Percentiles rank a stretch among this genome's conserved stretches.
These are phyloP conservation scores for Kryptopterus vitreolus DNA, from an alignment of 2,797 vertebrate genomes.

Conservation along the genomic window DNA sequence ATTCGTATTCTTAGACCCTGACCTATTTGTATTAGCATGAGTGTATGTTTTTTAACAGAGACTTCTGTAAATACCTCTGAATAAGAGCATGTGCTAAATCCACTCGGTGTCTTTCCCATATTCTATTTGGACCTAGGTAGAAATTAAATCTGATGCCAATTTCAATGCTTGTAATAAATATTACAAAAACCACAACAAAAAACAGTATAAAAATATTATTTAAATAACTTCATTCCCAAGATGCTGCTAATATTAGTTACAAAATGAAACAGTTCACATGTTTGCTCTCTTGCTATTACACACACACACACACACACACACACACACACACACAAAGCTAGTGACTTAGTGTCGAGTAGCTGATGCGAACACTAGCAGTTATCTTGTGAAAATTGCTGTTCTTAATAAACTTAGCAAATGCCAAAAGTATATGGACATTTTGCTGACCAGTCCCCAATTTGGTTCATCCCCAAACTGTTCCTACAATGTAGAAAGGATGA, in stretches of 20 bases:
- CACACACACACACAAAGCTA: not conserved
- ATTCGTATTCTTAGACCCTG: constrained; percentile 6
- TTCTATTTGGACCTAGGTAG: not conserved
- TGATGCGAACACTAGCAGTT: not conserved
- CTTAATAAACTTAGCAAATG: not conserved
- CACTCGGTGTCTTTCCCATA: not conserved
- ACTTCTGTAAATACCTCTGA: not conserved
- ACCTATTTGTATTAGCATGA: constrained; percentile 2
- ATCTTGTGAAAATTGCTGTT: not conserved
- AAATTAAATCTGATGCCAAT: not conserved
- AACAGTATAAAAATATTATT: not conserved
- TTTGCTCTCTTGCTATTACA: not conserved
- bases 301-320: too few relatives aligned
- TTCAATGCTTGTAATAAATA: not conserved
- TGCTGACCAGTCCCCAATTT: not conserved
- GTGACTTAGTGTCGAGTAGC: not conserved
- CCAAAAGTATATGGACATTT: not conserved
- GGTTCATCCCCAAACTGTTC: not conserved
- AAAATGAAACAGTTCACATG: not conserved
- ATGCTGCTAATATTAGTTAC: not conserved
- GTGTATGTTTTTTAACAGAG: not conserved
- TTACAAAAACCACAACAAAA: not conserved
- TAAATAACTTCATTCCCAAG: too few relatives aligned
- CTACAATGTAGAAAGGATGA: not conserved
- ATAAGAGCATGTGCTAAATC: not conserved